phyloP scores from a whole-genome alignment of 1,140 invertebrate genomes.

The Eriocheir sinensis region DNA sequence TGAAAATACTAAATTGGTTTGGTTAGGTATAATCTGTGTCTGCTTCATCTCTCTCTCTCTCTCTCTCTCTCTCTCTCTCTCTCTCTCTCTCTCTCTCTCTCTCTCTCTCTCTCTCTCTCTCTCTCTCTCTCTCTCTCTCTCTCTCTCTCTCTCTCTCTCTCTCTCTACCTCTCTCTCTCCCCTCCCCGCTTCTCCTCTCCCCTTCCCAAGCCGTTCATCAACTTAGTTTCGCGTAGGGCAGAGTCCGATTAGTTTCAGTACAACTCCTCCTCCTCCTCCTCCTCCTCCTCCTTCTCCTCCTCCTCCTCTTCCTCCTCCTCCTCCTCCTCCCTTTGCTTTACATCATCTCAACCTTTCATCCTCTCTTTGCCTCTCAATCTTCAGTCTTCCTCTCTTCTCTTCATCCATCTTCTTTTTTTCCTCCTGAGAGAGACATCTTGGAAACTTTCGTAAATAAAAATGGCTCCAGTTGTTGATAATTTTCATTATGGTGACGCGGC shows the following conservation, averaged over 20 bases:
- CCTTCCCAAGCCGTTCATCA: background rate
- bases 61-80: background rate
- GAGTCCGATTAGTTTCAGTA: conserved; percentile 16
- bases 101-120: conserved; percentile 9
- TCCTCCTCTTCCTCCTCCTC: background rate
- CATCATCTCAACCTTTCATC: background rate
- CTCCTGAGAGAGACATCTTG: background rate
- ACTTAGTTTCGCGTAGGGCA: background rate
- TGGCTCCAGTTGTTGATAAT: background rate
- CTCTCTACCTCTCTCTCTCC: background rate
- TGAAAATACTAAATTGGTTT: conserved; percentile 1
- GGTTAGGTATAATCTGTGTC: conserved; percentile 3
- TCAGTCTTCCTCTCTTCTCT: background rate
- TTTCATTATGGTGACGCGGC: background rate
- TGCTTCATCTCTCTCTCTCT: background rate
- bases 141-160: background rate
- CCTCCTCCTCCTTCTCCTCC: background rate
- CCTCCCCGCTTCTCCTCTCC: background rate
- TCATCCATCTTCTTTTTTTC: background rate
- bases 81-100: background rate
- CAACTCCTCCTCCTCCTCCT: background rate
- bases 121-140: conserved; percentile 28
- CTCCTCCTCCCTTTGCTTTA: background rate
- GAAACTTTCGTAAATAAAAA: background rate
- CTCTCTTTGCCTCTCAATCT: background rate